Base-by-base conservation (phyloP, 2,888 invertebrate genomes). In the Stomorhina lunata region DNA sequence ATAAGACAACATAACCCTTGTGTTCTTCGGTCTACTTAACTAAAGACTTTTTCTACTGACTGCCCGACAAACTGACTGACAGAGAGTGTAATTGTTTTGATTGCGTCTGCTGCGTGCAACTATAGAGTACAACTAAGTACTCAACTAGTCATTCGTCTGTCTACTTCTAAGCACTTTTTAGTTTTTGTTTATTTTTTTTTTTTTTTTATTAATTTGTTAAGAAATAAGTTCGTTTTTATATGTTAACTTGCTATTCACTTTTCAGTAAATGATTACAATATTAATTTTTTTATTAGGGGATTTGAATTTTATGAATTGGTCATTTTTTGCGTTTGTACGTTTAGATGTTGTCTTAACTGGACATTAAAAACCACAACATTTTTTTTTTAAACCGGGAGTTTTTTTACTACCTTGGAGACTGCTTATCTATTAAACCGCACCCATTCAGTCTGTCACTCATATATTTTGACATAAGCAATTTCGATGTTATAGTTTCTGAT, bases 361-460 rank as follows among this genome's bases (percentile, higher is more conserved):
- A 6, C 15, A 4, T 22, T 12, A 45, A 29, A 5, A 20, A 50
- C 17, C 61, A 50, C 25, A 25, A n/a, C n/a, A n/a, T n/a, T n/a
- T n/a, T n/a, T n/a, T 50, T 45, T 61, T 61, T 59, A 43, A 15
- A 50, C 29, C 53, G 50, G 29, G 63, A 73, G 63, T 53, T 55
- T 37, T 43, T 9, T 0, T 48, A 34, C 20, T 17, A 50, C 55
- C 53, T 17, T 43, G 22, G 20, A 37, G 34, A 61, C 61, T 43
- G 9, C 12, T n/a, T 34, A 72, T 29, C 40, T n/a, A 32, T 63
- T 37, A 78, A 80, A 68, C 83, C 83, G 82, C 82, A 73, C 80
- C 80, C 84, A 80, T 65, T 55, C 68, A 66, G 71, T 73, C 40
- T 25, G 12, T 79, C 45, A 45, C 29, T 15, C 20, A 17, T 48